These are phyloP conservation scores for Philotrypesis tridentata DNA, from an alignment of 1,140 invertebrate species.

Conservation along the genomic window DNA sequence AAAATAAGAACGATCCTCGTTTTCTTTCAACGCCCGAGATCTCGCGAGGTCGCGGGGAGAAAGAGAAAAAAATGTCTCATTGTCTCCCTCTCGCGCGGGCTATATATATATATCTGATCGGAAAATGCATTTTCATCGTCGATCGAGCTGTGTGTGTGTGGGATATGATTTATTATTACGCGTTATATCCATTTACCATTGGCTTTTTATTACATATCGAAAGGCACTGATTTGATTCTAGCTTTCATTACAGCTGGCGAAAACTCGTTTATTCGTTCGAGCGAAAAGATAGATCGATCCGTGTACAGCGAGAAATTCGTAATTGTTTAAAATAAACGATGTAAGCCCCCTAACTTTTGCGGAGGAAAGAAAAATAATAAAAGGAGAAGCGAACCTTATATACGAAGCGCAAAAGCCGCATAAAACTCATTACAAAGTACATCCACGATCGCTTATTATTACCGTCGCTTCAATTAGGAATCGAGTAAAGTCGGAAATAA, in stretches of 20 bases:
- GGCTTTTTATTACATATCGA: too few species aligned
- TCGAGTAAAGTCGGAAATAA: slow-evolving; percentile 66
- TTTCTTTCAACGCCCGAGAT: not conserved
- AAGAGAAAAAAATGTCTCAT: not conserved
- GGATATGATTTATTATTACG: too few species aligned
- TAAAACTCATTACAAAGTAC: slow-evolving; percentile 27
- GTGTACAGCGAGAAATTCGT: too few species aligned
- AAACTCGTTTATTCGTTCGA: not conserved
- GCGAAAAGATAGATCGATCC: not conserved
- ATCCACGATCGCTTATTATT: slow-evolving; percentile 50
- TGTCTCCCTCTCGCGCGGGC: not conserved
- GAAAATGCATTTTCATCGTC: not conserved
- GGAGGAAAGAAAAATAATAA: too few species aligned
- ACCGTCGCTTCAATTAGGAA: slow-evolving; percentile 62
- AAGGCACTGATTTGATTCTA: too few species aligned
- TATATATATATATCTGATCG: not conserved
- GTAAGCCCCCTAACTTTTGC: not conserved
- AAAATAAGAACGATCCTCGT: not conserved
- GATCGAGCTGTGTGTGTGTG: too few species aligned
- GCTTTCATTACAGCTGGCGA: not conserved
- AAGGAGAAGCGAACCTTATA: not conserved
- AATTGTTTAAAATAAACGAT: too few species aligned
- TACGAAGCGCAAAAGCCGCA: too few species aligned
- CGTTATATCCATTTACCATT: too few species aligned
- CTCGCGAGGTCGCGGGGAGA: too few species aligned